These are phyloP conservation scores for Microcebus griseorufus DNA, from an alignment of 2,113 vertebrate species.

Conservation along the genomic window DNA sequence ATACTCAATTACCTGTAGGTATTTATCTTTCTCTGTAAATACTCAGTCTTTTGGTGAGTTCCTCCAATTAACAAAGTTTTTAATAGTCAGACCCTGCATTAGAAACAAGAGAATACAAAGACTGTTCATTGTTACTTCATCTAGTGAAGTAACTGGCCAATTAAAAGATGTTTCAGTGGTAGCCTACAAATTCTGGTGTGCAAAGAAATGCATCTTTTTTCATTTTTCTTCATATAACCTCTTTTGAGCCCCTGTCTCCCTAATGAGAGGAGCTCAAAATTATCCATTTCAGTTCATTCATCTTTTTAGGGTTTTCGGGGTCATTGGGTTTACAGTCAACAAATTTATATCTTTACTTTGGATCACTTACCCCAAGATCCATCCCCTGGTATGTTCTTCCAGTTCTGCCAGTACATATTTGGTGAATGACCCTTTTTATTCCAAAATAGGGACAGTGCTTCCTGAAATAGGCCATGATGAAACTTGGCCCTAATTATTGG, in stretches of 20 bases:
- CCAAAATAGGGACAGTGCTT: not conserved
- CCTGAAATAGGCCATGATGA: not conserved
- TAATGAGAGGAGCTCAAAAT: not conserved
- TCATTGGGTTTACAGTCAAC: not conserved
- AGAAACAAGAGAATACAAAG: not conserved
- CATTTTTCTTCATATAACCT: not conserved
- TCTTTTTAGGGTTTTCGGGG: not conserved
- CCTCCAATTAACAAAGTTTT: not conserved
- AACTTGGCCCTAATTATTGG: not conserved
- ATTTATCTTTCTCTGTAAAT: not conserved
- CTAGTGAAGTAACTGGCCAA: not conserved
- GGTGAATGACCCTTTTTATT: not conserved
- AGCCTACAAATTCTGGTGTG: not conserved
- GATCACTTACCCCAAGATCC: not conserved
- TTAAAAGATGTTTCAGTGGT: not conserved
- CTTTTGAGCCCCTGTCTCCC: not conserved
- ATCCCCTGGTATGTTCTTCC: constrained; percentile 2
- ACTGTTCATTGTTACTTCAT: not conserved
- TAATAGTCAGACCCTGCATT: not conserved
- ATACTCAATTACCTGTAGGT: not conserved
- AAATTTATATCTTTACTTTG: not conserved
- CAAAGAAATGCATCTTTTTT: not conserved
- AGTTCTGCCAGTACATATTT: not conserved
- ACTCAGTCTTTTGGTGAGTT: not conserved
- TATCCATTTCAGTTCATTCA: not conserved